Base-by-base conservation (phyloP, 2,888 invertebrate genomes). In the Pachycephus smyrnensis region DNA sequence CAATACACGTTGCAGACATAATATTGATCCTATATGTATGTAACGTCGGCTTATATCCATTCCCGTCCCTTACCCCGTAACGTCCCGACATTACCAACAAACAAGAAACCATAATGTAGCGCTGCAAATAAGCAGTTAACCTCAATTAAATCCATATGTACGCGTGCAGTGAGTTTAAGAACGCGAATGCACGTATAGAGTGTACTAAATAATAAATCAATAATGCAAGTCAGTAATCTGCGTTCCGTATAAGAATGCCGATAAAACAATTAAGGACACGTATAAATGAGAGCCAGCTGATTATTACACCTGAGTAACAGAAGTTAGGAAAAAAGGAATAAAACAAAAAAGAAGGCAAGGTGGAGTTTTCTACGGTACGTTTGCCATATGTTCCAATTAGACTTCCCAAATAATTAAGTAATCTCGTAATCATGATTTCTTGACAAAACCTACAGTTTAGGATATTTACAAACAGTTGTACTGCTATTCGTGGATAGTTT, bases 71-170 rank as follows among this genome's bases (percentile, higher is more conserved):
- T 6, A 1, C 15, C 6, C 40, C 15, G 23, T 23, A 23, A 55
- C 9, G 73, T 31, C 31, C 23, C 68, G 40, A 40, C 40, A 76
- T 35, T 73, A 40, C 40, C 76, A 75, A 36, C 68, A 78, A 32
- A 71, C 69, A 36, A 76, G 85, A 83, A 84, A 82, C 80, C 80
- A 80, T 82, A 83, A 86, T 86, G 81, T 81, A 80, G 80, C 82
- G 82, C 85, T 80, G 83, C 84, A 84, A 88, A 88, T 86, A 87
- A 87, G 88, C 87, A 87, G 86, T 88, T 88, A 87, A 88, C 88
- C 88, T 85, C 88, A 88, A 88, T 88, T 88, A 88, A 87, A 82
- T 84, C 80, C 80, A 83, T 68, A 71, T 55, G 23, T 23, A 55
- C 85, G 85, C 83, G 77, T 83, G 83, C 40, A 76, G 12, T 69